Percentiles rank a stretch among this genome's conserved stretches.
These are phyloP conservation scores for Crypturellus undulatus DNA, from an alignment of 2,113 vertebrate genomes.

Conservation along the genomic window DNA sequence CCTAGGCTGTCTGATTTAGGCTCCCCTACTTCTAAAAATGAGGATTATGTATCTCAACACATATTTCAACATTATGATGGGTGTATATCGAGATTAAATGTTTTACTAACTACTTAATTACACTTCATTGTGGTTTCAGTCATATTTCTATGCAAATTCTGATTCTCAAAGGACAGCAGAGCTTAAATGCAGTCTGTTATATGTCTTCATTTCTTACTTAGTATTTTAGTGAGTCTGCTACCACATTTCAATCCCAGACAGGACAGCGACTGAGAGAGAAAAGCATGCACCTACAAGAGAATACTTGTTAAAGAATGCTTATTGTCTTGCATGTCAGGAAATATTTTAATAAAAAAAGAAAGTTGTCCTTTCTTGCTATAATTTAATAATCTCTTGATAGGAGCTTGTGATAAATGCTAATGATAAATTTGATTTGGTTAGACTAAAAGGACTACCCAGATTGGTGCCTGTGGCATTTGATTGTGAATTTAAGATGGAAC, in stretches of 20 bases:
- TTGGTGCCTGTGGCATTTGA: not conserved
- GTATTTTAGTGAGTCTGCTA: not conserved
- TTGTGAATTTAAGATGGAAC: not conserved
- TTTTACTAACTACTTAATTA: not conserved
- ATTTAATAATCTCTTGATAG: not conserved
- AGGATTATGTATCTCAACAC: not conserved
- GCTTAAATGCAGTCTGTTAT: not conserved
- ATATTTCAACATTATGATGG: not conserved
- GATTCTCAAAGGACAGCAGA: not conserved
- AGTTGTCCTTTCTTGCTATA: not conserved
- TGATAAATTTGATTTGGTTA: not conserved
- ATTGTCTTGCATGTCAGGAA: not conserved
- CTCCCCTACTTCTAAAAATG: not conserved
- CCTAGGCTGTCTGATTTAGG: not conserved
- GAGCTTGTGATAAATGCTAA: not conserved
- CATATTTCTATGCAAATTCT: not conserved
- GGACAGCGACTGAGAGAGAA: not conserved
- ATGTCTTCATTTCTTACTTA: not conserved
- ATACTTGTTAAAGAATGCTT: not conserved
- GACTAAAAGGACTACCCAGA: too few species aligned
- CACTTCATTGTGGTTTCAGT: not conserved
- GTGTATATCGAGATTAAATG: not conserved
- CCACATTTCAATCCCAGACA: not conserved
- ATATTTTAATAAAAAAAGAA: not conserved
- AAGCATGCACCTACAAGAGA: not conserved